phyloP scores from a whole-genome alignment of 2,888 invertebrate species.

The Pachymerium ferrugineum region DNA sequence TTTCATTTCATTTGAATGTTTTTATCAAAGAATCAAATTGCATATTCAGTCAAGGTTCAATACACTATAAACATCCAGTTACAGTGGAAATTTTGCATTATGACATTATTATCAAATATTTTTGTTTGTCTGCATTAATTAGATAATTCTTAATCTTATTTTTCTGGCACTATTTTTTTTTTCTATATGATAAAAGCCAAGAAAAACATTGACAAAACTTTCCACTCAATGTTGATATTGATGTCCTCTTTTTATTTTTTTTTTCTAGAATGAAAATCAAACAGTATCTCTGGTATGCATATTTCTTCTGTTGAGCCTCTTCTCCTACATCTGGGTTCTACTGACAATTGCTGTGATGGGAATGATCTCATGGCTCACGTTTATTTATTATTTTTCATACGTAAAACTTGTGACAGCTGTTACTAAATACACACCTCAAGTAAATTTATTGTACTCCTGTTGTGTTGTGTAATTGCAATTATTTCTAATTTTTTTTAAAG shows the following conservation, averaged over 20 bases:
- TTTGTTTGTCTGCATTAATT: too few species aligned
- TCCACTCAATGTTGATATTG: neutral
- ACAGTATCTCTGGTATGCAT: conserved; percentile 25
- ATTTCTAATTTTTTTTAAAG: neutral
- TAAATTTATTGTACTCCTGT: neutral
- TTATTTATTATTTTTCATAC: conserved; percentile 31
- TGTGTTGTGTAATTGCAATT: neutral
- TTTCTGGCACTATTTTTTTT: too few species aligned
- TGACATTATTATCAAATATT: too few species aligned
- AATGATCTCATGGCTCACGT: conserved; percentile 19
- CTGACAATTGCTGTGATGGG: neutral
- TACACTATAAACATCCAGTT: too few species aligned
- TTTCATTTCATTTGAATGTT: too few species aligned
- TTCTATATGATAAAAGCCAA: neutral
- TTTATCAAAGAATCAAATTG: too few species aligned
- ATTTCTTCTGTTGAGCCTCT: neutral
- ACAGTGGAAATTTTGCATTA: too few species aligned
- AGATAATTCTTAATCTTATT: too few species aligned
- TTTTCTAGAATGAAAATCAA: conserved; percentile 18
- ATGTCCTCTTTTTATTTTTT: neutral
- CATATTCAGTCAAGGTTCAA: too few species aligned
- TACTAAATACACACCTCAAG: conserved; percentile 31
- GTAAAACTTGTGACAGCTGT: conserved; percentile 27
- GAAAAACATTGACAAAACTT: neutral
- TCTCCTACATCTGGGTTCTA: neutral